A percentile compares a stretch with the other conserved stretches of the same genome.
Conservation (phyloP, 2,113 vertebrate species). For the Sinosuthora webbiana region DNA sequence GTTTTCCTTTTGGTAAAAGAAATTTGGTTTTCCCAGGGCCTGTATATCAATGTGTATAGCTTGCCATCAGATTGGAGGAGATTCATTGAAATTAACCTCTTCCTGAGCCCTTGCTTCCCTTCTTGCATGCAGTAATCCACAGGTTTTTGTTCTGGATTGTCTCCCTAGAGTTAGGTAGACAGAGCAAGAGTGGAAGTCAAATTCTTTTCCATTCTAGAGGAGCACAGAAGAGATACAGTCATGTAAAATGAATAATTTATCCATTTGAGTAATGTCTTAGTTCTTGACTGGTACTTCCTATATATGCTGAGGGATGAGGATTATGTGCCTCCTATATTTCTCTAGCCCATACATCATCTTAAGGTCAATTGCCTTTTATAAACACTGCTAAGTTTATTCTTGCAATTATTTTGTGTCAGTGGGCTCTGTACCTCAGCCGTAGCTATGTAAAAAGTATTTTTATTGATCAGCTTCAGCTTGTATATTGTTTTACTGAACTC, state of each 20-base stretch:
- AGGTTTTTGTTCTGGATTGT: accelerated
- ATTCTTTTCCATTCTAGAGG: neutral
- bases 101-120: neutral
- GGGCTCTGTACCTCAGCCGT: neutral
- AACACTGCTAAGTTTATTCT: neutral
- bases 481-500: neutral
- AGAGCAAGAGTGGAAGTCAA: accelerated
- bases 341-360: neutral
- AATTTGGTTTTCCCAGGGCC: neutral
- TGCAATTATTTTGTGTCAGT: neutral
- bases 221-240: neutral
- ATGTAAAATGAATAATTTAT: neutral
- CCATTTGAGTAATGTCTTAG: neutral
- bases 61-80: neutral
- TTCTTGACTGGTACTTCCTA: neutral
- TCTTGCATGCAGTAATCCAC: neutral
- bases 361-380: neutral
- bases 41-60: neutral
- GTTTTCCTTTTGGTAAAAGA: neutral
- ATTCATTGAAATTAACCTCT: neutral
- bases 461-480: neutral
- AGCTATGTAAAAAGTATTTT: neutral
- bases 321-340: neutral
- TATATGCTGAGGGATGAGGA: neutral
- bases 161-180: neutral